phyloP scores from a whole-genome alignment of 2,113 vertebrate species.

The Salvelinus sp. region DNA sequence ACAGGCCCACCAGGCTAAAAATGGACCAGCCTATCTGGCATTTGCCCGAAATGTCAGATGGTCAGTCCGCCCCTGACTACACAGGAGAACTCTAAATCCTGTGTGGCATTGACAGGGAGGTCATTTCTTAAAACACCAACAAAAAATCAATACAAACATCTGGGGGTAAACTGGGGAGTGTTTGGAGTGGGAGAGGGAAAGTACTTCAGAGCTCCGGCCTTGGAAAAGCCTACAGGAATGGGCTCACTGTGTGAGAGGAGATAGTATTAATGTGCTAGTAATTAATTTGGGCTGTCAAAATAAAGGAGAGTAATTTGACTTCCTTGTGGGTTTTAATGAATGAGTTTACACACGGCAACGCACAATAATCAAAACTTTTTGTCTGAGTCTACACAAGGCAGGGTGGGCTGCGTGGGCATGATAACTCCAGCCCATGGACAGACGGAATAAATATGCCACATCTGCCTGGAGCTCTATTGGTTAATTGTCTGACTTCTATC shows the following conservation, averaged over 20 bases:
- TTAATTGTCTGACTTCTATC: neutral
- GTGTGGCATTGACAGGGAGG: neutral
- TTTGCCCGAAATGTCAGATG: no score
- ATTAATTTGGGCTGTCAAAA: constrained; percentile 1
- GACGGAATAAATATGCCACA: neutral
- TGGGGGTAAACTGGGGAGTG: neutral
- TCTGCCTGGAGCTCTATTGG: neutral
- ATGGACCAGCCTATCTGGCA: no score
- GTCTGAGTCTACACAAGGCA: neutral
- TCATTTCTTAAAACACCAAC: neutral
- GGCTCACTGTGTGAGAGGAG: neutral
- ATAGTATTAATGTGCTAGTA: neutral
- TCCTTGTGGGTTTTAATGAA: neutral
- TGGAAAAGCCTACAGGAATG: neutral
- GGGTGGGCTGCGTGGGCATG: neutral
- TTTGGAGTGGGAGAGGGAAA: neutral
- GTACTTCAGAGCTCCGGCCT: neutral
- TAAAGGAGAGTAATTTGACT: neutral
- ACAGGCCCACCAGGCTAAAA: no score
- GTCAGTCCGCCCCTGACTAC: neutral
- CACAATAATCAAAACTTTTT: neutral
- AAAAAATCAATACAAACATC: constrained; percentile 7
- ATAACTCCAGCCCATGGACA: neutral
- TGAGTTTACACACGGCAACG: neutral
- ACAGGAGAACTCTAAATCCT: neutral